Evolutionary conservation across 2,888 invertebrate species (phyloP).

Genomic region (Alentia gelatinosa): DNA sequence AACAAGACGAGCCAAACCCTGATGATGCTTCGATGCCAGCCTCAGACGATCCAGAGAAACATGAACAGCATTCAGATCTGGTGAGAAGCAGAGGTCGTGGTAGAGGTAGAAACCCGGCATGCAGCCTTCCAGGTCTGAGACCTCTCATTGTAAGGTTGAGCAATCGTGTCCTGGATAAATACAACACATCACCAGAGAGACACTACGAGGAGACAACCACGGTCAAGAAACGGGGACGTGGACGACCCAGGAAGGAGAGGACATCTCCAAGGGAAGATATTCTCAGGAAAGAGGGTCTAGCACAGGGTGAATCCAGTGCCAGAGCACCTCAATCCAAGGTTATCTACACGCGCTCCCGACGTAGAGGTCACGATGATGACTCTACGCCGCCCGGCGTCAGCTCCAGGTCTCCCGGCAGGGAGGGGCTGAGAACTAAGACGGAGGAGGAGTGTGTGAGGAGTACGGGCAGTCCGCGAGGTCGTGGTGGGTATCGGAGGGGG

Average conservation of each 20-base stretch:
- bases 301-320: background rate
- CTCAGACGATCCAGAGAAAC: too few relatives aligned
- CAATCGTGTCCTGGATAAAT: background rate
- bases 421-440: too few relatives aligned
- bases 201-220: background rate
- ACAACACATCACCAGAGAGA: background rate
- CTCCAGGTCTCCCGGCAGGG: too few relatives aligned
- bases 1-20: too few relatives aligned
- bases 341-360: background rate
- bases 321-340: background rate
- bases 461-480: too few relatives aligned
- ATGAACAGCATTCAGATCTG: too few relatives aligned
- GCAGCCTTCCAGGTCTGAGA: background rate
- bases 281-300: background rate
- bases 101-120: too few relatives aligned
- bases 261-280: background rate
- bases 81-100: too few relatives aligned
- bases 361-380: background rate
- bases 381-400: background rate
- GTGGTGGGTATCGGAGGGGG: too few relatives aligned
- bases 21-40: too few relatives aligned
- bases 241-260: too few relatives aligned
- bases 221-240: background rate
- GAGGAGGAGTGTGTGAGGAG: too few relatives aligned
- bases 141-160: constrained; percentile 5